Percentiles rank a stretch among this genome's conserved stretches.
phyloP scores from a whole-genome alignment of 2,797 vertebrate genomes.

The Hirundo rustica region DNA sequence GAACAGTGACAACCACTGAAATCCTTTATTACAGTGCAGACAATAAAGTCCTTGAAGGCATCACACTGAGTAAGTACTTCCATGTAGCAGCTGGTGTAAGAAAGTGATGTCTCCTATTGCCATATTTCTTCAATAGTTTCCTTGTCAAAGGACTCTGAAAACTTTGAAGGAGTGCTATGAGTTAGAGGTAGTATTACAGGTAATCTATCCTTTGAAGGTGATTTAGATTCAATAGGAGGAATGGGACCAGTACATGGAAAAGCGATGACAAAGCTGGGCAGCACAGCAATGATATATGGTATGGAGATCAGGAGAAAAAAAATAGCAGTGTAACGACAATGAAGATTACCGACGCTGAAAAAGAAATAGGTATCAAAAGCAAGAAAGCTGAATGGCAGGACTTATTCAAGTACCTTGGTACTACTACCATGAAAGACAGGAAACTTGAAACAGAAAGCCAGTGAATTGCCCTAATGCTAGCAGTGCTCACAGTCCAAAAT shows the following conservation, averaged over 20 bases:
- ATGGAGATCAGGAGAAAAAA: conserved; percentile 48
- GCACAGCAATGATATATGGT: background rate
- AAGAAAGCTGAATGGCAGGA: conserved; percentile 22
- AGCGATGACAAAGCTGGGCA: background rate
- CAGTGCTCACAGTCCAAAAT: conserved; percentile 9
- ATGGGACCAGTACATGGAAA: background rate
- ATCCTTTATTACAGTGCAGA: background rate
- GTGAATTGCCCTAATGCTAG: conserved; percentile 46
- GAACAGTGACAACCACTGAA: conserved; percentile 1
- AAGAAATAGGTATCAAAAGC: conserved; percentile 58
- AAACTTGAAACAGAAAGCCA: conserved; percentile 48
- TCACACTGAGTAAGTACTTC: conserved; percentile 56
- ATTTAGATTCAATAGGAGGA: conserved; percentile 28
- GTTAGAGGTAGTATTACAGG: background rate
- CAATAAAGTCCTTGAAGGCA: conserved; percentile 45
- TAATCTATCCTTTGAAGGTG: conserved; percentile 37
- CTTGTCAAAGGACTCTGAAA: conserved; percentile 50
- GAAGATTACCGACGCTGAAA: conserved; percentile 40
- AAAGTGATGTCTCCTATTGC: conserved; percentile 35
- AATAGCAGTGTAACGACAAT: conserved; percentile 9
- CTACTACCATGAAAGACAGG: conserved; percentile 37
- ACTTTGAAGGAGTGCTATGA: conserved; percentile 50
- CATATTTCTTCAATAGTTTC: conserved; percentile 43
- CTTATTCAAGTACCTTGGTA: conserved; percentile 48
- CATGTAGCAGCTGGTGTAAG: conserved; percentile 12